Evolutionary conservation across 1,140 invertebrate species (phyloP).

Genomic region (Calephelis virginiensis): DNA sequence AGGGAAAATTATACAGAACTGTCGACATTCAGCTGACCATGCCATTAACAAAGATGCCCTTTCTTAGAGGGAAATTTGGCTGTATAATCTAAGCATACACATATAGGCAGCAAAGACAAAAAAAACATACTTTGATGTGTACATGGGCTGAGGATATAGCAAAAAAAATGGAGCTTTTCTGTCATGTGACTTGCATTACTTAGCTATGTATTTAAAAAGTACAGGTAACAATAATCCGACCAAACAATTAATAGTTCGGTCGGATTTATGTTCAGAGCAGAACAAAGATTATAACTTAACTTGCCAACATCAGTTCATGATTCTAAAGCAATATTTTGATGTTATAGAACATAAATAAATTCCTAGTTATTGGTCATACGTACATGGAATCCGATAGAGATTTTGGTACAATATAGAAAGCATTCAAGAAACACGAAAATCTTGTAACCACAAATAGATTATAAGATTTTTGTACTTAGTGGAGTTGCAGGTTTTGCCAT

Average conservation of each 20-base stretch:
- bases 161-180: not conserved
- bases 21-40: not conserved
- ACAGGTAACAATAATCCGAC: not conserved
- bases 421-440: too few relatives aligned
- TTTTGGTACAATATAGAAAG: too few relatives aligned
- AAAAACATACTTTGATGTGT: not conserved
- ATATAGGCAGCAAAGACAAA: not conserved
- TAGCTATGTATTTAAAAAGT: not conserved
- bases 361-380: too few relatives aligned
- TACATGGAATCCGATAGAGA: too few relatives aligned
- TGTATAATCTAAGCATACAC: not conserved
- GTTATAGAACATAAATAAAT: too few relatives aligned
- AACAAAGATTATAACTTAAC: not conserved
- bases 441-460: too few relatives aligned
- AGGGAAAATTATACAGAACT: not conserved
- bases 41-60: not conserved
- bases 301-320: not conserved
- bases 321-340: too few relatives aligned
- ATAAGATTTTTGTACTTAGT: too few relatives aligned
- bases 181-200: not conserved
- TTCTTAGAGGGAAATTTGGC: not conserved
- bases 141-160: not conserved
- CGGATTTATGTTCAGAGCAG: constrained; percentile 1
- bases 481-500: too few relatives aligned
- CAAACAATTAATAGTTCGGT: not conserved